phyloP scores from a whole-genome alignment of 2,888 invertebrate species.

The Lampropteryx suffumata region DNA sequence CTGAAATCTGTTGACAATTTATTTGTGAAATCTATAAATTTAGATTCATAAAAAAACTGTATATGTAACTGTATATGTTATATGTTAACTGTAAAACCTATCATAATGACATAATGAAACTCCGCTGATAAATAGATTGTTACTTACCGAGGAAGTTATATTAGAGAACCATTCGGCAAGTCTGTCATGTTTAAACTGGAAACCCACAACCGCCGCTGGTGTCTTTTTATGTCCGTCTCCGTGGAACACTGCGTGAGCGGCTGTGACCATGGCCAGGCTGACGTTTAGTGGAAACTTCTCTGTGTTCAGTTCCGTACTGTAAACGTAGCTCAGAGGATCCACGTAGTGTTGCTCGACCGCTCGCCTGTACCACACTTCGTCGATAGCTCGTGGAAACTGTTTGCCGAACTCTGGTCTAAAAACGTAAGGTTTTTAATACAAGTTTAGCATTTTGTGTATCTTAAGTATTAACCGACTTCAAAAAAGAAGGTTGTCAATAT shows the following conservation, averaged over 20 bases:
- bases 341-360: slow-evolving; percentile 93
- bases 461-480: too few relatives aligned
- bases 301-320: slow-evolving; percentile 74
- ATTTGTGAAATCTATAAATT: too few relatives aligned
- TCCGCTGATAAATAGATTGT: not conserved
- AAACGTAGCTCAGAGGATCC: slow-evolving; percentile 91
- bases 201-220: slow-evolving; percentile 88
- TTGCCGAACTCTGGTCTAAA: slow-evolving; percentile 87
- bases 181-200: slow-evolving; percentile 91
- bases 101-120: too few relatives aligned
- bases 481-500: too few relatives aligned
- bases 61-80: too few relatives aligned
- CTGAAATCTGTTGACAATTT: too few relatives aligned
- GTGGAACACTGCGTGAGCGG: slow-evolving; percentile 92
- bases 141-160: slow-evolving; percentile 88
- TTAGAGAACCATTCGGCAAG: slow-evolving; percentile 90
- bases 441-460: too few relatives aligned
- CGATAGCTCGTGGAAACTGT: slow-evolving; percentile 89
- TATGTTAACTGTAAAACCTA: too few relatives aligned
- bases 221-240: slow-evolving; percentile 82
- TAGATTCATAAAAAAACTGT: too few relatives aligned
- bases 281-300: slow-evolving; percentile 79
- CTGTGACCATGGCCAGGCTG: slow-evolving; percentile 89
- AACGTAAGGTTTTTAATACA: too few relatives aligned
- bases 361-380: slow-evolving; percentile 94